A percentile compares a stretch with the other conserved stretches of the same genome.
These are phyloP conservation scores for Lithophane ornitopus DNA, from an alignment of 2,888 invertebrate genomes.

Conservation along the genomic window DNA sequence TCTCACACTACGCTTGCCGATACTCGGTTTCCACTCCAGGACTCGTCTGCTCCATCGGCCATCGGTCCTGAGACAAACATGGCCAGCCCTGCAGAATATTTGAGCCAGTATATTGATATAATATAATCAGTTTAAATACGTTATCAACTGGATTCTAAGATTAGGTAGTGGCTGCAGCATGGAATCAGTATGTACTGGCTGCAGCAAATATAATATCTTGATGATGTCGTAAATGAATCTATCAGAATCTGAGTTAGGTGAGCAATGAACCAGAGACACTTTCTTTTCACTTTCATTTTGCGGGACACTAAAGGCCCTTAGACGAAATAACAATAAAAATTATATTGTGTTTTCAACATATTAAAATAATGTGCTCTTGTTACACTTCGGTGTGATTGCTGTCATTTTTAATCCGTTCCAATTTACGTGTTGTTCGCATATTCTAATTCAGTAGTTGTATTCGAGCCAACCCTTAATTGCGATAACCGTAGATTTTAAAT, in stretches of 20 bases:
- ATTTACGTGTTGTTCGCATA: conserved; percentile 49
- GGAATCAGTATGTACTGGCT: not conserved
- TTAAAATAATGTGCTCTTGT: not conserved
- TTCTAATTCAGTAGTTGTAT: conserved; percentile 57
- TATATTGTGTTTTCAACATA: too few species aligned
- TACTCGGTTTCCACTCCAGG: too few species aligned
- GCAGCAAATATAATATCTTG: not conserved
- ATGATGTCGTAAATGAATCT: not conserved
- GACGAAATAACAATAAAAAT: too few species aligned
- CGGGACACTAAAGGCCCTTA: too few species aligned
- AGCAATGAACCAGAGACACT: not conserved
- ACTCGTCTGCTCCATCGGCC: too few species aligned
- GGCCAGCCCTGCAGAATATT: too few species aligned
- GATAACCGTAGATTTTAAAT: conserved; percentile 46
- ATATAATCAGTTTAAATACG: not conserved
- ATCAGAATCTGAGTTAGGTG: not conserved
- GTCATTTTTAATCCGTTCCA: conserved; percentile 59
- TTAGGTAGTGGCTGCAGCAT: not conserved
- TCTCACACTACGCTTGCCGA: too few species aligned
- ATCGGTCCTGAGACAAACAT: too few species aligned
- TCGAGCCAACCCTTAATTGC: conserved; percentile 52
- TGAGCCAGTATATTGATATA: not conserved
- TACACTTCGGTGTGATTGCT: conserved; percentile 44
- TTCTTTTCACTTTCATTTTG: not conserved
- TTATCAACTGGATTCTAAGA: not conserved